Evolutionary conservation across 2,888 invertebrate species (phyloP), one percentile per base, ranked within the genome.

Genomic region (Lycocerus yunnanus): DNA sequence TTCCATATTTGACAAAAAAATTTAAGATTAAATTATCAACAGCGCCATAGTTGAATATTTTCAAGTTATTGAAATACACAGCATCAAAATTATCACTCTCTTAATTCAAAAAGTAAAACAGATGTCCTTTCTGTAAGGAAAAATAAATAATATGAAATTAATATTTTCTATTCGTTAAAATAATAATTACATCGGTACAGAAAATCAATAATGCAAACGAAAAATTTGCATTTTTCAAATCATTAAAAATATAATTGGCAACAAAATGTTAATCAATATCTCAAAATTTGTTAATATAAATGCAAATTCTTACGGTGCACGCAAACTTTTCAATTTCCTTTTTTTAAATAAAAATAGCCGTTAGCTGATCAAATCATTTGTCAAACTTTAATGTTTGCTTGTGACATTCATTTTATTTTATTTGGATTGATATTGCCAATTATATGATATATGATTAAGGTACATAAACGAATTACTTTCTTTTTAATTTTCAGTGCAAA

Each of bases 321-420:
- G 68, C 27, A 67, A 27, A 20, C 24, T 67, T 67, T 67, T 68
- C 58, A 16, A 58, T 68, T 68, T 16, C 15, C 68, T 68, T 68
- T 27, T 68, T 58, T 16, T 58, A 58, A 18, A 43, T 58, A 58
- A 15, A 68, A 27, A 58, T 58, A 16, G 27, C 58, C 43, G 43
- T 43, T 43, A 43, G 43, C 43, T 43, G 43, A 43, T 43, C 43
- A 43, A 43, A 43, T 43, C 43, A 43, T 43, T 43, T 43, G 43
- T 43, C 43, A 43, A 43, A 43, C 43, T 43, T 43, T 43, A 43
- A 43, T 43, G 43, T 43, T 43, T 43, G 43, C n/a, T 43, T 43
- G 43, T 43, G 43, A 43, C 43, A 43, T 43, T 43, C 43, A 43
- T 43, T 43, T 43, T 43, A 43, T 43, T 43, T 43, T 43, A 43